Conservation (phyloP, 2,888 invertebrate genomes). For the Hirtodrosophila cameraria region DNA sequence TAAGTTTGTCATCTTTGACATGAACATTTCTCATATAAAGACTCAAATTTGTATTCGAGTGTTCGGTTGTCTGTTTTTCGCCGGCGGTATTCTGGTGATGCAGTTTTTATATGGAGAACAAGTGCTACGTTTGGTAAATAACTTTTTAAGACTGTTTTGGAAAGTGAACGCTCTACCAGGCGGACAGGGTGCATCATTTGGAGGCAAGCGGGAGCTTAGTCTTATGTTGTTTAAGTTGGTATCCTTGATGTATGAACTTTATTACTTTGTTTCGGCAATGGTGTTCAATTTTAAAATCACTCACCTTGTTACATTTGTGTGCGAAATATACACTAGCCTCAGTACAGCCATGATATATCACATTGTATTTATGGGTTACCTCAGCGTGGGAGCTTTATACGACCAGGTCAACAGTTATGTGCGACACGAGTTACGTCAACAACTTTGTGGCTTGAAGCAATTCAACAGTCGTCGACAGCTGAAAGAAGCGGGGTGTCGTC, state of each 20-base stretch:
- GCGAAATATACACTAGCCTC: constrained; percentile 20
- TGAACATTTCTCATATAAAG: constrained; percentile 10
- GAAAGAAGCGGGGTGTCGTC: constrained; percentile 18
- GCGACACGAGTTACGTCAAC: constrained; percentile 30
- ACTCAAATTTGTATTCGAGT: constrained; percentile 18
- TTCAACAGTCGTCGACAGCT: constrained; percentile 12
- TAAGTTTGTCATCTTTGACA: not conserved
- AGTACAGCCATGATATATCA: constrained; percentile 37
- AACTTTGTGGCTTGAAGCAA: constrained; percentile 36
- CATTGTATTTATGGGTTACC: constrained; percentile 49
- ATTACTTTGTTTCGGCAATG: constrained; percentile 2
- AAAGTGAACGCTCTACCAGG: constrained; percentile 24
- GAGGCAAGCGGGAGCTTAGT: constrained; percentile 43
- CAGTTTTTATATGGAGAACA: constrained; percentile 41
- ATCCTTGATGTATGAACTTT: constrained; percentile 28
- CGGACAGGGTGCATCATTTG: constrained; percentile 17
- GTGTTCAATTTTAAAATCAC: not conserved
- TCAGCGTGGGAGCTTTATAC: constrained; percentile 52
- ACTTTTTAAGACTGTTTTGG: constrained; percentile 39
- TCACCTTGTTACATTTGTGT: not conserved
- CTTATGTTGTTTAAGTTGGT: constrained; percentile 38
- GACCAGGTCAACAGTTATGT: constrained; percentile 51
- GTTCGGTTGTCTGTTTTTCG: constrained; percentile 7
- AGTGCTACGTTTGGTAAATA: constrained; percentile 38
- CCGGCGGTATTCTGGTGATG: constrained; percentile 18